phyloP scores from a whole-genome alignment of 2,797 vertebrate species.

The Chanos chanos region DNA sequence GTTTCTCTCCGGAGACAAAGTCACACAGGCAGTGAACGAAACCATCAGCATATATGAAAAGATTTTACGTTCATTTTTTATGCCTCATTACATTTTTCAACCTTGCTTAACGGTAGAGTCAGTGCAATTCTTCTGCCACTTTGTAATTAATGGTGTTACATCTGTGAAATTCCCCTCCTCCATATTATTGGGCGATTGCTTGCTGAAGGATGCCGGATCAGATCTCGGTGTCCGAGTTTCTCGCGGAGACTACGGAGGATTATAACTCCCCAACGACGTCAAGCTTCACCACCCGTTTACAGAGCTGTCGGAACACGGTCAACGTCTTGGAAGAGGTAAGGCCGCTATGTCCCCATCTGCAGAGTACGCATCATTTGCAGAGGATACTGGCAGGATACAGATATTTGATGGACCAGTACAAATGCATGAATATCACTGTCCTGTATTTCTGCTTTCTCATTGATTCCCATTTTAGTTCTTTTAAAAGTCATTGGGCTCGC shows the following conservation, averaged over 20 bases:
- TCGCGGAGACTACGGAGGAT: constrained; percentile 87
- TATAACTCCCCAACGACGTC: constrained; percentile 90
- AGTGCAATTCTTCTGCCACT: constrained; percentile 10
- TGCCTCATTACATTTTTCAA: constrained; percentile 5
- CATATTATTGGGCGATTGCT: constrained; percentile 50
- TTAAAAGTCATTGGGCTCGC: neutral
- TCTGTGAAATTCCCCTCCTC: constrained; percentile 47
- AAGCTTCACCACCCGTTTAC: constrained; percentile 86
- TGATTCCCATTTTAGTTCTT: neutral
- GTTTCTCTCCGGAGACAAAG: constrained; percentile 22
- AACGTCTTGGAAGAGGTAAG: constrained; percentile 85
- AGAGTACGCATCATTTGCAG: neutral
- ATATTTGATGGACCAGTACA: neutral
- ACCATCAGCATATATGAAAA: constrained; percentile 4
- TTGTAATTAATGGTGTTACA: constrained; percentile 49
- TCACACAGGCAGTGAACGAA: constrained; percentile 7
- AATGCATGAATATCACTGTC: neutral
- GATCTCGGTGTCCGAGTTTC: constrained; percentile 89
- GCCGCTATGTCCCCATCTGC: constrained; percentile 3
- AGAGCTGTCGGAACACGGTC: constrained; percentile 86
- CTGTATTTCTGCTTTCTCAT: neutral
- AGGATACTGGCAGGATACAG: too few relatives aligned
- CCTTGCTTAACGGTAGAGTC: constrained; percentile 11
- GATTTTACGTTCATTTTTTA: constrained; percentile 16
- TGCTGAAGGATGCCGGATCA: constrained; percentile 86